phyloP scores from a whole-genome alignment of 2,888 invertebrate species.

The Hirtodrosophila confusa region DNA sequence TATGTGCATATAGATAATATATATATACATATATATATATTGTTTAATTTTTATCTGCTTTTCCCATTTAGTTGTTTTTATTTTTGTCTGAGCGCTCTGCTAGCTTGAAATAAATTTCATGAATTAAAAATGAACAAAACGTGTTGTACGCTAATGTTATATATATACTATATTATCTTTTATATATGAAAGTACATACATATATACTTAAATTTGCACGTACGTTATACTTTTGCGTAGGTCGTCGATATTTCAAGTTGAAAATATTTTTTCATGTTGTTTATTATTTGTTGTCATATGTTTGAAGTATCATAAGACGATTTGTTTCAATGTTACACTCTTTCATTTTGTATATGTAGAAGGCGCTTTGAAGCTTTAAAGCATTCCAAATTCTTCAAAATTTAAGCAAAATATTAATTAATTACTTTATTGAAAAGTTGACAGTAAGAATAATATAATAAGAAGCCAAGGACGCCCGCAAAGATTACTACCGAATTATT shows the following conservation, averaged over 20 bases:
- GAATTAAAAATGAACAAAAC: conserved; percentile 73
- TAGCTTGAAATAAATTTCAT: conserved; percentile 69
- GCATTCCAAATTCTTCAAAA: no score
- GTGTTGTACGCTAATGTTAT: conserved; percentile 47
- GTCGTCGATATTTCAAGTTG: conserved; percentile 16
- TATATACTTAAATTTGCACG: conserved; percentile 23
- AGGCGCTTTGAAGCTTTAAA: no score
- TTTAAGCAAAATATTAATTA: no score
- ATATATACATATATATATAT: conserved; percentile 11
- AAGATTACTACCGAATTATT: no score
- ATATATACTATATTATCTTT: background rate
- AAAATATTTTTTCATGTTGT: conserved; percentile 8
- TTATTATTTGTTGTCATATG: conserved; percentile 8
- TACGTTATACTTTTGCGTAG: background rate
- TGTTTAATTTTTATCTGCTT: conserved; percentile 21
- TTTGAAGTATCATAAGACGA: background rate
- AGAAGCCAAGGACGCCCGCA: no score
- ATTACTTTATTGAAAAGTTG: no score
- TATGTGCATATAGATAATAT: background rate
- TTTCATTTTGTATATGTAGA: background rate
- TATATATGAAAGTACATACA: conserved; percentile 9
- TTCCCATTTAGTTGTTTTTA: conserved; percentile 29
- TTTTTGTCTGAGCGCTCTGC: conserved; percentile 25
- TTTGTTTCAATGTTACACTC: background rate
- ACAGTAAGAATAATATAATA: no score